Base-by-base conservation (phyloP, 2,888 invertebrate genomes). In the Allygus modestus region DNA sequence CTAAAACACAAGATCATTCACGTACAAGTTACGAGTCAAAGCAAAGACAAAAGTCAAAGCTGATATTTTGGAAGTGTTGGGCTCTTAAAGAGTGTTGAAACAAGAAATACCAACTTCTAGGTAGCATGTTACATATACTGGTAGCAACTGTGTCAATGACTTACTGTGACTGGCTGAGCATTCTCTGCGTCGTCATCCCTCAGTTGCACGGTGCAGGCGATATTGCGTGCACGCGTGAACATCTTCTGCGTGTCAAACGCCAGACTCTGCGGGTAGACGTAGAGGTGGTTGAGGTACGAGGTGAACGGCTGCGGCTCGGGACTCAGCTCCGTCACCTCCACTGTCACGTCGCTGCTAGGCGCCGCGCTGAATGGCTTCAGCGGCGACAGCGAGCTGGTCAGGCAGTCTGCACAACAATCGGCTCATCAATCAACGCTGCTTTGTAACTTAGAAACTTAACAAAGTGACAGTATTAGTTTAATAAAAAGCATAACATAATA, bases 161-260 rank as follows among this genome's bases (percentile, higher is more conserved):
- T 23, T 91, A 97, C 97, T 92, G 94, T 94, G 83, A 98, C 91
- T 0, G 97, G 93, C 87, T 92, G 91, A 61, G 94, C 92, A 88
- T 93, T 93, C 88, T 94, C 94, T 83, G 93, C 92, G 91, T 98
- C 98, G 61, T 94, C 93, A 88, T 98, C 97, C 86, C 96, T 93
- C 85, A 99, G 91, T 90, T 99, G 98, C 17, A 99, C 93, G 41
- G 96, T 93, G 88, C 98, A 98, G 0, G 97, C 96, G 85, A 99
- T 97, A 90, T 99, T 99, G 89, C 99, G 93, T 0, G 99, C 99
- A 89, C 98, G 93, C 0, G 96, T 95, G 89, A 98, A 98, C 88
- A 95, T 92, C 90, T 97, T 98, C 91, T 98, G 98, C 79, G 96
- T 95, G 90, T 98, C 98, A 89, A 97, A 98, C 90, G 95, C 96